phyloP scores from a whole-genome alignment of 1,140 invertebrate genomes.

The Tyrophagus putrescentiae region DNA sequence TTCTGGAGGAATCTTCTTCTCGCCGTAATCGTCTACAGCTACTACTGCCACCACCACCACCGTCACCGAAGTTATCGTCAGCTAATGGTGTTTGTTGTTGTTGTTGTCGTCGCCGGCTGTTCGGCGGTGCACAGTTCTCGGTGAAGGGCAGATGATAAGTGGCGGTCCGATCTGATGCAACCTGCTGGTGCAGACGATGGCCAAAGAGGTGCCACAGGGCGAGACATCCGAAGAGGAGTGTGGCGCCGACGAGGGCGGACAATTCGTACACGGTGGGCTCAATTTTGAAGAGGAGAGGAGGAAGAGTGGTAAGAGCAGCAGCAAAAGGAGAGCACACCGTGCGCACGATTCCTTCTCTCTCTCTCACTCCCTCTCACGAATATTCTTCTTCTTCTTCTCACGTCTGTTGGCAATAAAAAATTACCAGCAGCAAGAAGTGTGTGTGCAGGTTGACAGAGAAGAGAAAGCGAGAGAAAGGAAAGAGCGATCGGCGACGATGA shows the following conservation, averaged over 20 bases:
- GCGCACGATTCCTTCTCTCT: too few species aligned
- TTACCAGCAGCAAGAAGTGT: background rate
- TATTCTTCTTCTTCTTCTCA: background rate
- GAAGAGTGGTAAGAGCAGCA: background rate
- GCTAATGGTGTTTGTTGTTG: background rate
- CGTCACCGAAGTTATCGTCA: too few species aligned
- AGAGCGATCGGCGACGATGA: background rate
- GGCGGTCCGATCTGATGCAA: background rate
- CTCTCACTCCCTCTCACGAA: background rate
- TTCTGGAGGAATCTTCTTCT: too few species aligned
- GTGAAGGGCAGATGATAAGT: background rate
- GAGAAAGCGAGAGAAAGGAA: background rate
- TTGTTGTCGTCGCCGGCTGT: background rate
- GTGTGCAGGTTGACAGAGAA: background rate
- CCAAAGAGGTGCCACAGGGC: too few species aligned
- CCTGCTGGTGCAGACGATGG: background rate
- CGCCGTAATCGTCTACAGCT: too few species aligned
- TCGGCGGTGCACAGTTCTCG: background rate
- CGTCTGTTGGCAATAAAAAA: background rate
- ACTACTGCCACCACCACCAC: background rate
- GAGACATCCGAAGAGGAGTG: background rate
- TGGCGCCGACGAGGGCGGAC: background rate
- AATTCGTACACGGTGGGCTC: slow-evolving; percentile 4
- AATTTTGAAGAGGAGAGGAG: slow-evolving; percentile 11
- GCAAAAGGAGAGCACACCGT: too few species aligned